Conservation (phyloP, 2,888 invertebrate genomes). For the Drosophila neonasuta region DNA sequence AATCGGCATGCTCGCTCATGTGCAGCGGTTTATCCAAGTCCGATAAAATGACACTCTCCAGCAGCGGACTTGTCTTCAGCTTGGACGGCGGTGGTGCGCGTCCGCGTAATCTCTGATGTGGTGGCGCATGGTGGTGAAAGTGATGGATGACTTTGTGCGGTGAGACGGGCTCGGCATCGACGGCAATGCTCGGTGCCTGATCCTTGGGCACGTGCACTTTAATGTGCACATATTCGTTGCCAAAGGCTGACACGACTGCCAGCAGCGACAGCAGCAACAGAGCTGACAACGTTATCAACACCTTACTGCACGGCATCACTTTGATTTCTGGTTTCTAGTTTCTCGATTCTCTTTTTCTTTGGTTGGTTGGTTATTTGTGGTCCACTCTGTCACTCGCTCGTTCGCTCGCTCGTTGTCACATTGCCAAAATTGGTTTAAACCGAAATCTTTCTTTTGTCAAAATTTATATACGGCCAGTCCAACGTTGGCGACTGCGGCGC, state of each 20-base stretch:
- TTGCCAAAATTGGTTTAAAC: conserved; percentile 74
- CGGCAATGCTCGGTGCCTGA: conserved; percentile 43
- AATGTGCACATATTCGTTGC: conserved; percentile 75
- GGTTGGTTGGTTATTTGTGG: conserved; percentile 9
- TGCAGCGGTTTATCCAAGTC: conserved; percentile 66
- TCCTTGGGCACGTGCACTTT: conserved; percentile 74
- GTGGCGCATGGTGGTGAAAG: conserved; percentile 62
- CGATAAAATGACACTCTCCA: conserved; percentile 68
- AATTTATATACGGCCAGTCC: conserved; percentile 67
- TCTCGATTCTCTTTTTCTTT: neutral
- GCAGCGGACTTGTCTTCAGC: conserved; percentile 50
- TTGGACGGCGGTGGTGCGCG: conserved; percentile 22
- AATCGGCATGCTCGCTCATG: conserved; percentile 59
- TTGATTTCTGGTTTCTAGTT: conserved; percentile 4
- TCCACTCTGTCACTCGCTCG: conserved; percentile 15
- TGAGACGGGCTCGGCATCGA: conserved; percentile 34
- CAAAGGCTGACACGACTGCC: conserved; percentile 52
- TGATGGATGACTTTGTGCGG: conserved; percentile 69
- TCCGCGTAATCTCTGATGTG: conserved; percentile 44
- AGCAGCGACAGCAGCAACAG: conserved; percentile 20
- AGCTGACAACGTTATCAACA: neutral
- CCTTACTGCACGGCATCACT: conserved; percentile 3
- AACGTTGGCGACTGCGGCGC: conserved; percentile 41
- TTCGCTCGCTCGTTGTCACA: conserved; percentile 40
- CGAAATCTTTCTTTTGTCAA: conserved; percentile 61